phyloP scores from a whole-genome alignment of 2,797 vertebrate species.

The Danio kyathit region DNA sequence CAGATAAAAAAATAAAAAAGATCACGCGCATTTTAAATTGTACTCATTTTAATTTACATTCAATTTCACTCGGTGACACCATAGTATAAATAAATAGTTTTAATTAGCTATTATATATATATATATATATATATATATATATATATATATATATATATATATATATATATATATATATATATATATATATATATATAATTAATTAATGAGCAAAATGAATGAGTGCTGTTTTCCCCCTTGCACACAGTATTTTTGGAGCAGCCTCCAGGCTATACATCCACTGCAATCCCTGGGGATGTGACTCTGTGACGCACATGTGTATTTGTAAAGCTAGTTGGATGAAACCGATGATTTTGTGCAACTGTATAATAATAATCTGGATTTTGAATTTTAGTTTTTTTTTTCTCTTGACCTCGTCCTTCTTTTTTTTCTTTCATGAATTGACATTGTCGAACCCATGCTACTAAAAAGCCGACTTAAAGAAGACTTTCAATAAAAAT shows the following conservation, averaged over 20 bases:
- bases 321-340: not conserved
- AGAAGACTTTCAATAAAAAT: not conserved
- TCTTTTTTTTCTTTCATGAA: not conserved
- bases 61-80: not conserved
- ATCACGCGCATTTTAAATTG: not conserved
- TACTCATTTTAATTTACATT: not conserved
- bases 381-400: not conserved
- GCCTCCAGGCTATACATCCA: slow-evolving; percentile 17
- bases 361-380: not conserved
- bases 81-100: no score
- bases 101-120: no score
- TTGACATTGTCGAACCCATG: not conserved
- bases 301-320: slow-evolving; percentile 30
- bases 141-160: no score
- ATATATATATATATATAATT: no score
- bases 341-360: not conserved
- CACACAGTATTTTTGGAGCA: slow-evolving; percentile 32
- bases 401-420: not conserved
- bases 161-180: no score
- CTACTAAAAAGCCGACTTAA: not conserved
- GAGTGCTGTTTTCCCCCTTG: not conserved
- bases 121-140: no score
- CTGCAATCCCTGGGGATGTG: slow-evolving; percentile 1
- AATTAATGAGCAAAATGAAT: not conserved
- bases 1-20: not conserved